Evolutionary conservation across 2,113 vertebrate genomes (phyloP).

Genomic region (Bubo bubo): DNA sequence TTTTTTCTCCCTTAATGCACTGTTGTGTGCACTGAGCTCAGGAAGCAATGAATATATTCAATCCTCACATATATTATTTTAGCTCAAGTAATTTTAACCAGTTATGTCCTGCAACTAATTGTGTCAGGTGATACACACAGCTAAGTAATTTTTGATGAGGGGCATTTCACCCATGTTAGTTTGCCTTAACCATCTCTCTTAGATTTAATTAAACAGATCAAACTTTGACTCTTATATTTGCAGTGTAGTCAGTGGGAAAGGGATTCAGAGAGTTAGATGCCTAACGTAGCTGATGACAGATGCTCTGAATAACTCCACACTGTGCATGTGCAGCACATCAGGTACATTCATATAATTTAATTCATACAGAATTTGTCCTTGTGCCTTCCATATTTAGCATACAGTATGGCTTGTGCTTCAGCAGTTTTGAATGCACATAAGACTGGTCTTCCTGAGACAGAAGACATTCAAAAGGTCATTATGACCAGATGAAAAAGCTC

Average conservation of each 20-base stretch:
- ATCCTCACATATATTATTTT: not conserved
- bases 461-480: not conserved
- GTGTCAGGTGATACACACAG: not conserved
- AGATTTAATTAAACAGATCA: not conserved
- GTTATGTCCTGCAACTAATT: not conserved
- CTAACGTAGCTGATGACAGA: not conserved
- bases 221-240: not conserved
- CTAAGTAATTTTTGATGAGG: not conserved
- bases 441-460: not conserved
- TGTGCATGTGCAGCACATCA: not conserved
- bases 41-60: not conserved
- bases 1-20: not conserved
- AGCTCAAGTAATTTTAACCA: not conserved
- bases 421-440: not conserved
- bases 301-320: not conserved
- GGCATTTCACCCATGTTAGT: not conserved
- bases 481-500: not conserved
- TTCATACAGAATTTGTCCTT: not conserved
- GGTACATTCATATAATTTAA: not conserved
- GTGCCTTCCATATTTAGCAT: not conserved
- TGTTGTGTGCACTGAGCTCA: not conserved
- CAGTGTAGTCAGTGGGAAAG: not conserved
- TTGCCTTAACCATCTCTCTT: not conserved
- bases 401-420: not conserved
- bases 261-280: not conserved